A percentile compares a stretch with the other conserved stretches of the same genome.
These are phyloP conservation scores for Rallus limicola DNA, from an alignment of 2,113 vertebrate species.

Conservation along the genomic window DNA sequence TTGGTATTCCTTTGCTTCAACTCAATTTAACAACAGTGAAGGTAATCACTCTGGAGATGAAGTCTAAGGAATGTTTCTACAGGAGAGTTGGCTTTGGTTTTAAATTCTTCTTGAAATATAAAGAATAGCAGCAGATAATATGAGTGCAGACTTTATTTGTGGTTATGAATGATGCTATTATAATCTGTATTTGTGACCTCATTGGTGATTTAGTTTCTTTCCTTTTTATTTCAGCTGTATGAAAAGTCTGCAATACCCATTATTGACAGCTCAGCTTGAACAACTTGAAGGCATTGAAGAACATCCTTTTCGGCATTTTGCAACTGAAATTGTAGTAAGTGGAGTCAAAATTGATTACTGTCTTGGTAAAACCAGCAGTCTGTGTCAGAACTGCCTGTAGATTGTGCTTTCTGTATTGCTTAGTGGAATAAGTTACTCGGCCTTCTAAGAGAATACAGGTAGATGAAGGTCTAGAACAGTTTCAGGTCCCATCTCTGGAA, in stretches of 20 bases:
- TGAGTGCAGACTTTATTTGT: not conserved
- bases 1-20: not conserved
- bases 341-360: not conserved
- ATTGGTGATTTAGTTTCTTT: not conserved
- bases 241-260: conserved; percentile 86
- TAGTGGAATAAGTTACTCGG: not conserved
- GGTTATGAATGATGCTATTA: not conserved
- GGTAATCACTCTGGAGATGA: not conserved
- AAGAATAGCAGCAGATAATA: not conserved
- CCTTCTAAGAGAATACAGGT: not conserved
- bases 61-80: not conserved
- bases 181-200: not conserved
- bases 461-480: not conserved
- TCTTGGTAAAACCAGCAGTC: not conserved
- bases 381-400: not conserved
- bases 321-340: conserved; percentile 87
- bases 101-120: not conserved
- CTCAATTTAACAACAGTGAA: not conserved
- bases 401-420: not conserved
- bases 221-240: conserved; percentile 84
- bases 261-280: conserved; percentile 86
- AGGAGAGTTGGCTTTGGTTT: not conserved
- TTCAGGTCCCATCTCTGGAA: not conserved
- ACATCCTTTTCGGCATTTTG: conserved; percentile 84
- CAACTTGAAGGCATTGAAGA: conserved; percentile 77